A percentile compares a stretch with the other conserved stretches of the same genome.
Evolutionary conservation across 2,888 invertebrate species (phyloP).

Genomic region (Pristionchus arcanus): DNA sequence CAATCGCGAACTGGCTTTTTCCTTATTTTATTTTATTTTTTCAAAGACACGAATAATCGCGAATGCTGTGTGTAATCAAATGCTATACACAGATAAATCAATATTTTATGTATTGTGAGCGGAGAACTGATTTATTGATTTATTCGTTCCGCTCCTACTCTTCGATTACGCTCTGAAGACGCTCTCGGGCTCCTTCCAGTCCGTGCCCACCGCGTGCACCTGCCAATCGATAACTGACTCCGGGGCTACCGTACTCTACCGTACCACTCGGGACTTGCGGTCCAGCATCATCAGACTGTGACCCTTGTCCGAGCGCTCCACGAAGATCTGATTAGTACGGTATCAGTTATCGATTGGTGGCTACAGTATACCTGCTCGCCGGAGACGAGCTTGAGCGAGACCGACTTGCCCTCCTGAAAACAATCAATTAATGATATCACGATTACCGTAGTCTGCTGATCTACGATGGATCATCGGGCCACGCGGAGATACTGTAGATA

Average conservation of each 20-base stretch:
- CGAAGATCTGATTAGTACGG: slow-evolving; percentile 6
- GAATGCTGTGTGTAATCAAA: not conserved
- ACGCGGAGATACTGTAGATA: too few species aligned
- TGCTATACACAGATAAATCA: not conserved
- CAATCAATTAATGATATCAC: not conserved
- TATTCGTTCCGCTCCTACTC: not conserved
- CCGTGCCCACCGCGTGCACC: slow-evolving; percentile 14
- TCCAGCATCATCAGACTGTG: slow-evolving; percentile 44
- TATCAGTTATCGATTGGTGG: not conserved
- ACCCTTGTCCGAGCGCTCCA: slow-evolving; percentile 13
- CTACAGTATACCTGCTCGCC: slow-evolving; percentile 8
- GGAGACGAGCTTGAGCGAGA: not conserved
- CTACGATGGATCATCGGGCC: too few species aligned
- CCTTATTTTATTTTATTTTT: not conserved
- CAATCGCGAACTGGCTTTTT: not conserved
- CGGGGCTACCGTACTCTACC: not conserved
- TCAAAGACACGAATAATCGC: too few species aligned
- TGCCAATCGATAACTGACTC: not conserved
- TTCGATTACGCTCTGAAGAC: not conserved
- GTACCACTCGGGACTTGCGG: not conserved
- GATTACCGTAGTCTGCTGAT: too few species aligned
- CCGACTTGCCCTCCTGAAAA: not conserved
- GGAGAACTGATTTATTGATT: not conserved
- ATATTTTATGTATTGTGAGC: not conserved
- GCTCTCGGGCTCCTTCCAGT: slow-evolving; percentile 33